Evolutionary conservation across 1,140 invertebrate species (phyloP), one percentile per base, ranked within the genome.

Genomic region (Diploscapter pachys): DNA sequence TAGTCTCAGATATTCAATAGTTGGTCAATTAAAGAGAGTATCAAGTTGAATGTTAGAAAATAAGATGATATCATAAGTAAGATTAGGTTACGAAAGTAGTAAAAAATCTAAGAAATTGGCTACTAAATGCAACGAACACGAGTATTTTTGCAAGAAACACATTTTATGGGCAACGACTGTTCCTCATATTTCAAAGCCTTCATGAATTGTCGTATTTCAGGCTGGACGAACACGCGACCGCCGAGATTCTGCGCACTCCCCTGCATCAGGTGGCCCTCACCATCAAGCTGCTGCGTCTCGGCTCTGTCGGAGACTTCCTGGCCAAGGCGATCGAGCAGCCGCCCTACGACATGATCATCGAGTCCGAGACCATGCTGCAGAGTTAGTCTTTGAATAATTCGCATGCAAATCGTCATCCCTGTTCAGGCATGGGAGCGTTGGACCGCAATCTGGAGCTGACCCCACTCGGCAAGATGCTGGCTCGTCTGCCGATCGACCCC

Each of bases 161-260:
- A 11, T 11, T 59, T 59, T 59, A 1, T 31, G 57, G 1, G 57
- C 57, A 11, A 59, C 9, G 31, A 65, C 63, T 50, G 6, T 65
- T 9, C 63, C 8, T 8, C 31, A 6, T 9, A 9, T 50, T 8
- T 8, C 31, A 51, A 8, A n/a, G n/a, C 31, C 31, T 31, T 31
- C 31, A 31, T 31, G 31, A 31, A 8, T 8, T 74, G 31, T 73
- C 8, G 6, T 11, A 73, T 8, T 77, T 80, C 31, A 87, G 86
- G 53, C 79, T 89, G 52, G 88, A 89, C 31, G 86, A 89, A 75
- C 86, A 88, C 72, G 82, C 85, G 11, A 88, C 87, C 0, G 87
- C 88, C 53, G 88, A 89, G 81, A 89, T 89, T 51, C 86, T 89
- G 78, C 81, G 88, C 61, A 88, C 87, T 49, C 88, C 88, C 0